Evolutionary conservation across 2,797 vertebrate species (phyloP).

Genomic region (Enteromius viviparus): DNA sequence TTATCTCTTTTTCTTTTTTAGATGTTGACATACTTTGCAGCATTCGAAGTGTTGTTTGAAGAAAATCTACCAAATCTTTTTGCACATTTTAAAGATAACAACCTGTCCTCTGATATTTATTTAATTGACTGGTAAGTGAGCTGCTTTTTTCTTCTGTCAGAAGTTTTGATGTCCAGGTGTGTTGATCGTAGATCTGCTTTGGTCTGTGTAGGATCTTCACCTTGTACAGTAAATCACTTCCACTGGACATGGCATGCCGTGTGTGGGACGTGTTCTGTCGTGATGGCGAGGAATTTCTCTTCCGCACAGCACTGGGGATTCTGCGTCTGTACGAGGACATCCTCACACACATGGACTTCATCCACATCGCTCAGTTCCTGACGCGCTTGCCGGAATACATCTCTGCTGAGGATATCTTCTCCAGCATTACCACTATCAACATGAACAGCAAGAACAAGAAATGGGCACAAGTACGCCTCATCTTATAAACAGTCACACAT

Average conservation of each 20-base stretch:
- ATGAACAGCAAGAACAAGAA: conserved; percentile 96
- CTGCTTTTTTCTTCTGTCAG: neutral
- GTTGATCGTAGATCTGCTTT: conserved; percentile 3
- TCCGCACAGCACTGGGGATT: conserved; percentile 93
- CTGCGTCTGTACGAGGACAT: conserved; percentile 95
- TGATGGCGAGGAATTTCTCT: conserved; percentile 96
- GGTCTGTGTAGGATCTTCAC: conserved; percentile 91
- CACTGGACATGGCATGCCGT: conserved; percentile 96
- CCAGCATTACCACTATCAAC: conserved; percentile 91
- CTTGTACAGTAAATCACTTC: conserved; percentile 94
- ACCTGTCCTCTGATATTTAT: conserved; percentile 90
- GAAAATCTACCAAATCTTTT: conserved; percentile 90
- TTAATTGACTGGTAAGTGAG: conserved; percentile 88
- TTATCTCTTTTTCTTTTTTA: conserved; percentile 57
- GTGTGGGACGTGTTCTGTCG: conserved; percentile 99
- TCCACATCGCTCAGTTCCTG: conserved; percentile 98
- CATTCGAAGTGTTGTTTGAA: conserved; percentile 92
- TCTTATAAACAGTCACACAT: neutral
- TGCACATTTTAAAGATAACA: conserved; percentile 88
- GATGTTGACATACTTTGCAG: conserved; percentile 92
- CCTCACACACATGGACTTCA: conserved; percentile 97
- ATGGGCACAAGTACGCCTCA: conserved; percentile 87
- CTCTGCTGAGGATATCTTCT: conserved; percentile 91
- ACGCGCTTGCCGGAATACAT: conserved; percentile 95
- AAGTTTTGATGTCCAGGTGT: neutral